Percentiles rank a stretch among this genome's conserved stretches.
Evolutionary conservation across 2,888 invertebrate species (phyloP).

Genomic region (Saturnia japonica): DNA sequence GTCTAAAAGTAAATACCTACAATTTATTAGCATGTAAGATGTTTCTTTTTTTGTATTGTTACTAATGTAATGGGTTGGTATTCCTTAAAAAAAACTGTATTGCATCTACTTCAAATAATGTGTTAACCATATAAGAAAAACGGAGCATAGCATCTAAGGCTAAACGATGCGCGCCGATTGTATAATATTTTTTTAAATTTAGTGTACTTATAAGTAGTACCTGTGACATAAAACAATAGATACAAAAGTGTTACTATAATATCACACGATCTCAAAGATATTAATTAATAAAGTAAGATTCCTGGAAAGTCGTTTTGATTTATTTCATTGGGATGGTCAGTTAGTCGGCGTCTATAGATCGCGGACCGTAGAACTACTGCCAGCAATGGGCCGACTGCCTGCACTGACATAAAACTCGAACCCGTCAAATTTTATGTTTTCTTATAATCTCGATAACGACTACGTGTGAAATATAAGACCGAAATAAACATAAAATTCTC

Average conservation of each 20-base stretch:
- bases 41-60: too few relatives aligned
- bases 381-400: slow-evolving; percentile 24
- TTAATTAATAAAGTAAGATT: slow-evolving; percentile 30
- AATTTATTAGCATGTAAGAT: too few relatives aligned
- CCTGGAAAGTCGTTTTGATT: slow-evolving; percentile 29
- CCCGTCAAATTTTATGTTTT: slow-evolving; percentile 58
- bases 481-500: slow-evolving; percentile 63
- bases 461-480: slow-evolving; percentile 67
- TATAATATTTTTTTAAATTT: too few relatives aligned
- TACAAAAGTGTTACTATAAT: background rate
- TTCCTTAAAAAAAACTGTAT: too few relatives aligned
- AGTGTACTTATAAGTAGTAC: too few relatives aligned
- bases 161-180: too few relatives aligned
- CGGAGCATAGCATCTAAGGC: too few relatives aligned
- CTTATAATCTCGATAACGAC: slow-evolving; percentile 60
- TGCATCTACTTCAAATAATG: too few relatives aligned
- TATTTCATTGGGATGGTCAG: slow-evolving; percentile 20
- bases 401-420: slow-evolving; percentile 50
- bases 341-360: background rate
- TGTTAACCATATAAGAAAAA: too few relatives aligned
- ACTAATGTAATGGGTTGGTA: too few relatives aligned
- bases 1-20: background rate
- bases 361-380: background rate
- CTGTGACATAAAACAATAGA: background rate
- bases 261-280: slow-evolving; percentile 4